Evolutionary conservation across 2,888 invertebrate genomes (phyloP).

Genomic region (Iphiclides podalirius): DNA sequence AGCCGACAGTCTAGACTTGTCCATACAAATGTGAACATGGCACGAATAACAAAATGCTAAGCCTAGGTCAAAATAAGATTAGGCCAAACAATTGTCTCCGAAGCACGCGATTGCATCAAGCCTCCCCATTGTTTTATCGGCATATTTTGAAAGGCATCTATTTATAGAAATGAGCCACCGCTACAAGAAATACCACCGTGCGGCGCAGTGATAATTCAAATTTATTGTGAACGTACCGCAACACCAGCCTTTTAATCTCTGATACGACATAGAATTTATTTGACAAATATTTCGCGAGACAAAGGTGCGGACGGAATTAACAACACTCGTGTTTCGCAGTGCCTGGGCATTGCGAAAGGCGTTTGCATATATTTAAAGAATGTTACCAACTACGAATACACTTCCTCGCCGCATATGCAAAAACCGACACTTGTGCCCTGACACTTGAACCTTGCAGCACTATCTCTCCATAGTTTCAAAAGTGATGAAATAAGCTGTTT

Average conservation of each 20-base stretch:
- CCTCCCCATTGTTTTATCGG: constrained; percentile 26
- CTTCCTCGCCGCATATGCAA: no score
- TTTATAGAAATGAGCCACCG: constrained; percentile 32
- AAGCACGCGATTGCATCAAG: constrained; percentile 22
- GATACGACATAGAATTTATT: constrained; percentile 26
- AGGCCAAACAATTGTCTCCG: constrained; percentile 25
- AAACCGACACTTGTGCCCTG: no score
- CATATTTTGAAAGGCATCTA: constrained; percentile 32
- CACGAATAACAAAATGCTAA: constrained; percentile 11
- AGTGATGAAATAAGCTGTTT: no score
- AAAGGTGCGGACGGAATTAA: constrained; percentile 15
- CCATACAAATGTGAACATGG: constrained; percentile 12
- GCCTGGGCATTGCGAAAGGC: background rate
- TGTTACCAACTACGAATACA: background rate
- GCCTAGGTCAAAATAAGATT: constrained; percentile 20
- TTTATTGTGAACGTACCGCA: constrained; percentile 23
- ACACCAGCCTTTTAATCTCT: constrained; percentile 25
- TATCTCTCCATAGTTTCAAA: no score
- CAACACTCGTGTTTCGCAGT: no score
- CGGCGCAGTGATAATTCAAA: constrained; percentile 24
- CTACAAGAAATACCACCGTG: constrained; percentile 29
- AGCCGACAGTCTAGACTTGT: no score
- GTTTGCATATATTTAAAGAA: background rate
- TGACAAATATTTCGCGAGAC: constrained; percentile 25
- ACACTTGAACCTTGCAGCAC: no score